Evolutionary conservation across 2,888 invertebrate species (phyloP).

Genomic region (Troides oblongomaculatus): DNA sequence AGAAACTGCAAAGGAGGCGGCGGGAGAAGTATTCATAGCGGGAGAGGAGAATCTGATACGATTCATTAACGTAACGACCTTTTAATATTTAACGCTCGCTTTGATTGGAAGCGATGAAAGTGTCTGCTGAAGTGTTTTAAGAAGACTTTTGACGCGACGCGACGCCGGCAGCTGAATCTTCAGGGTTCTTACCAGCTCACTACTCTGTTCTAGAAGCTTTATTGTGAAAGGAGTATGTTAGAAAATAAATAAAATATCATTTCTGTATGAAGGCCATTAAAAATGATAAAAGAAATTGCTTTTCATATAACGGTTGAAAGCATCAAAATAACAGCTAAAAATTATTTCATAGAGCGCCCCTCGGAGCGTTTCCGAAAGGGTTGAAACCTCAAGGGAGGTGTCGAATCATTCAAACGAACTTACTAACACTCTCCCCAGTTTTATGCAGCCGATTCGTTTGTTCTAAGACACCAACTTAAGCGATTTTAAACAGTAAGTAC

Average conservation of each 20-base stretch:
- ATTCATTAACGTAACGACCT: slow-evolving; percentile 79
- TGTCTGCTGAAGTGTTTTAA: slow-evolving; percentile 41
- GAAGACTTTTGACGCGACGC: slow-evolving; percentile 24
- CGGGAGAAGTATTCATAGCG: slow-evolving; percentile 61
- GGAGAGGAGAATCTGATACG: slow-evolving; percentile 76
- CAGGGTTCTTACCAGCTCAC: slow-evolving; percentile 11
- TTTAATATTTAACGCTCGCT: slow-evolving; percentile 75
- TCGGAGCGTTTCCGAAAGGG: slow-evolving; percentile 55
- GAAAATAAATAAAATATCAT: slow-evolving; percentile 17
- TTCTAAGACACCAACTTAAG: slow-evolving; percentile 41
- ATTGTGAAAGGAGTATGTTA: slow-evolving; percentile 7
- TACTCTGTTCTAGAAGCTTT: background rate
- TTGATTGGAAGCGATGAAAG: slow-evolving; percentile 73
- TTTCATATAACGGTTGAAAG: slow-evolving; percentile 24
- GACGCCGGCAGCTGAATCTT: slow-evolving; percentile 15
- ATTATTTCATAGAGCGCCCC: slow-evolving; percentile 57
- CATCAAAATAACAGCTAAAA: slow-evolving; percentile 37
- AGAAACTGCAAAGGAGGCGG: slow-evolving; percentile 47
- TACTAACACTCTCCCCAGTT: slow-evolving; percentile 66
- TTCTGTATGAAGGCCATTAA: slow-evolving; percentile 21
- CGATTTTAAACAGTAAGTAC: slow-evolving; percentile 6
- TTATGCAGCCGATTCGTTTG: slow-evolving; percentile 54
- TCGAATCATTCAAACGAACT: slow-evolving; percentile 74
- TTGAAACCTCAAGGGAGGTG: slow-evolving; percentile 68
- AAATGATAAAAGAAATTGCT: slow-evolving; percentile 21